Percentiles rank a stretch among this genome's conserved stretches.
phyloP scores from a whole-genome alignment of 2,888 invertebrate species.

The Laothoe populi region DNA sequence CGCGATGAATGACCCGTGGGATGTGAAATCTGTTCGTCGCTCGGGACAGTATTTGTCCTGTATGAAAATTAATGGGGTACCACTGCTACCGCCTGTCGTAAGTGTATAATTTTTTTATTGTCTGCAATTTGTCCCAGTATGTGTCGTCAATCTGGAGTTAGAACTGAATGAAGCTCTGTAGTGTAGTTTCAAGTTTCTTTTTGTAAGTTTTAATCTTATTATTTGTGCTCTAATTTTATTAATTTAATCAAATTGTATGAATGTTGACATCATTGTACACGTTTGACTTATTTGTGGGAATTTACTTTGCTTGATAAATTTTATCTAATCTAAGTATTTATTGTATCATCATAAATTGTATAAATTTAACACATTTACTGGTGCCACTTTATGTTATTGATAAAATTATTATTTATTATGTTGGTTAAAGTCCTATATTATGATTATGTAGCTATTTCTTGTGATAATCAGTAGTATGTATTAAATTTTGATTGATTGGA shows the following conservation, averaged over 20 bases:
- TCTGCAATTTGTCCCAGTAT: neutral
- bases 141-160: neutral
- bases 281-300: neutral
- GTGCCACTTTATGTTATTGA: neutral
- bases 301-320: conserved; percentile 3
- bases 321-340: conserved; percentile 1
- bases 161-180: neutral
- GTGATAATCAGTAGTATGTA: neutral
- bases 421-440: neutral
- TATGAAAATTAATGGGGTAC: conserved; percentile 89
- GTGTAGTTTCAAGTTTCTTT: neutral
- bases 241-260: conserved; percentile 5
- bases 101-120: conserved; percentile 52
- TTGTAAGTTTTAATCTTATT: neutral
- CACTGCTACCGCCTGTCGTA: conserved; percentile 91
- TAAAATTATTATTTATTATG: neutral
- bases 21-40: conserved; percentile 74
- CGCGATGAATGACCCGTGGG: conserved; percentile 80
- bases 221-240: neutral
- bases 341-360: neutral
- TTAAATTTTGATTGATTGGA: neutral
- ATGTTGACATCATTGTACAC: neutral
- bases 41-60: conserved; percentile 86
- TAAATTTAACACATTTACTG: neutral
- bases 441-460: neutral